Percentiles rank a stretch among this genome's conserved stretches.
Conservation (phyloP, 2,888 invertebrate genomes). For the Brachylomia viminalis region DNA sequence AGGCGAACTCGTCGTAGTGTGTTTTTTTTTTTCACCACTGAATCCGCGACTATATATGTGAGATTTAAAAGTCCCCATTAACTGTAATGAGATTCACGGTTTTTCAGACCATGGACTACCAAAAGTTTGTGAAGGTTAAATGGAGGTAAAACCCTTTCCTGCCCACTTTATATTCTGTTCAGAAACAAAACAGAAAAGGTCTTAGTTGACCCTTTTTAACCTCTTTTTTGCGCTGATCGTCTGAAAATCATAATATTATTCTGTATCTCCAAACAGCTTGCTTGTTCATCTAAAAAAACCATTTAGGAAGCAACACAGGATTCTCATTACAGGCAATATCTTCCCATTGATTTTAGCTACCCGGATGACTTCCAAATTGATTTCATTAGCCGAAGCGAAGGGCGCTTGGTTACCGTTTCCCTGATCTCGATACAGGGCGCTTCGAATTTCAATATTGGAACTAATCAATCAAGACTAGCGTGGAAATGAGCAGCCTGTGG, state of each 20-base stretch:
- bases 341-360: slow-evolving; percentile 46
- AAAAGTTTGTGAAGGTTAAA: slow-evolving; percentile 31
- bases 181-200: slow-evolving; percentile 23
- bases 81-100: background rate
- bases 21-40: background rate
- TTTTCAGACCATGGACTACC: background rate
- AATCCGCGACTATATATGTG: background rate
- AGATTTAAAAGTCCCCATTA: background rate
- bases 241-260: slow-evolving; percentile 8
- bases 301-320: slow-evolving; percentile 33
- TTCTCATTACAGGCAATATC: slow-evolving; percentile 57
- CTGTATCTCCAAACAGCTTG: background rate
- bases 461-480: slow-evolving; percentile 82
- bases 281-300: slow-evolving; percentile 38
- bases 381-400: slow-evolving; percentile 64
- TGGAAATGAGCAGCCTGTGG: slow-evolving; percentile 79
- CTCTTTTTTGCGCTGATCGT: slow-evolving; percentile 21
- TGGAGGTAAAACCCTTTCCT: slow-evolving; percentile 5
- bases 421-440: slow-evolving; percentile 72
- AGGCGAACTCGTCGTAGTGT: background rate
- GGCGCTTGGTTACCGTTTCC: slow-evolving; percentile 67
- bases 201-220: slow-evolving; percentile 31
- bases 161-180: slow-evolving; percentile 32
- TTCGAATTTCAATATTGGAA: slow-evolving; percentile 83
- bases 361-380: slow-evolving; percentile 61